phyloP scores from a whole-genome alignment of 2,113 vertebrate species.

The Sakesphorus luctuosus region DNA sequence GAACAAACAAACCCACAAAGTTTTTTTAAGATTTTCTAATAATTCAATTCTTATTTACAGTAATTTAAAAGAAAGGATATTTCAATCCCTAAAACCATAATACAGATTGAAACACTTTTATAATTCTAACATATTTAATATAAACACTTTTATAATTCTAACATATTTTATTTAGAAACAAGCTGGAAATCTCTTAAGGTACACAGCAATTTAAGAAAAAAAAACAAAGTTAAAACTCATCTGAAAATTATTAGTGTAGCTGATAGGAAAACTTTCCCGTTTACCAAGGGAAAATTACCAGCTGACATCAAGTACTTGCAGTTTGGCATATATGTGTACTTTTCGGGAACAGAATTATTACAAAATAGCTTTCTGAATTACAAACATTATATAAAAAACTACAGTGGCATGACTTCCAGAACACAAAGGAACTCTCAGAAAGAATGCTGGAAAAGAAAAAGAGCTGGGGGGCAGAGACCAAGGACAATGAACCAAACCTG shows the following conservation, averaged over 20 bases:
- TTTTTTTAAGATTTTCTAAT: neutral
- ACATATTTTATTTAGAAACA: neutral
- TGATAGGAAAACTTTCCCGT: neutral
- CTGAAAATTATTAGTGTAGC: neutral
- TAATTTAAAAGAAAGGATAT: neutral
- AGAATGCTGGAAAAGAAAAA: neutral
- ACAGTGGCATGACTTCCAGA: neutral
- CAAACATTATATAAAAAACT: neutral
- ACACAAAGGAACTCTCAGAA: neutral
- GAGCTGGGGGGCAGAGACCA: fast-evolving
- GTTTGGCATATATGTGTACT: neutral
- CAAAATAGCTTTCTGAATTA: neutral
- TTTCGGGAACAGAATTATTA: neutral
- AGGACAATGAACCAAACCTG: neutral
- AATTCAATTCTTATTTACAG: neutral
- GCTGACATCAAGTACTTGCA: fast-evolving
- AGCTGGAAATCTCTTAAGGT: neutral
- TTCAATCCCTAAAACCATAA: neutral
- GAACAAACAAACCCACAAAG: neutral
- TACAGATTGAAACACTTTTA: neutral
- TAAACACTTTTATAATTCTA: neutral
- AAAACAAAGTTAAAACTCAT: neutral
- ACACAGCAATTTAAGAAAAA: neutral
- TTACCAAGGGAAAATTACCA: neutral
- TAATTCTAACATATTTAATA: no score